Evolutionary conservation across 2,797 vertebrate species (phyloP).

Genomic region (Myotis vivesi): DNA sequence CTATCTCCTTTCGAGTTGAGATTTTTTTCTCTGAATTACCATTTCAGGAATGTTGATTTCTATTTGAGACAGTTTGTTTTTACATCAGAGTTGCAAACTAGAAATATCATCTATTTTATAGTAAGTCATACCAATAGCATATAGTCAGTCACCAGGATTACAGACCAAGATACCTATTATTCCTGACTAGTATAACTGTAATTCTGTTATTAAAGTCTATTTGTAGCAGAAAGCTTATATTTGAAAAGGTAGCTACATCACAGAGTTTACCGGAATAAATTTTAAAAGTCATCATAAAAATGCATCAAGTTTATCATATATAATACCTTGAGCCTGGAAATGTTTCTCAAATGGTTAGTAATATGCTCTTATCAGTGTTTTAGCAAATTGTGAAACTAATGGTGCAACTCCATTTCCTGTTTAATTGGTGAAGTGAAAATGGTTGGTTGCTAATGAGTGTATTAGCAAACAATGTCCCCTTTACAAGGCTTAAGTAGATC

Average conservation of each 20-base stretch:
- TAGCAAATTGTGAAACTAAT: slow-evolving; percentile 81
- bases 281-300: slow-evolving; percentile 45
- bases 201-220: slow-evolving; percentile 81
- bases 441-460: slow-evolving; percentile 85
- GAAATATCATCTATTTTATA: slow-evolving; percentile 66
- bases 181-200: slow-evolving; percentile 84
- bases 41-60: slow-evolving; percentile 80
- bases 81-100: slow-evolving; percentile 69
- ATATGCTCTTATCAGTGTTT: slow-evolving; percentile 75
- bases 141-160: slow-evolving; percentile 63
- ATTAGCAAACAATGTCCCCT: slow-evolving; percentile 86
- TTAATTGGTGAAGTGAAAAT: slow-evolving; percentile 87
- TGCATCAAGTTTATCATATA: slow-evolving; percentile 43
- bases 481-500: slow-evolving; percentile 85
- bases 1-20: slow-evolving; percentile 62
- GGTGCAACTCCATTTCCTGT: slow-evolving; percentile 80
- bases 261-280: slow-evolving; percentile 50
- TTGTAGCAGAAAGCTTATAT: slow-evolving; percentile 66
- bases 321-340: slow-evolving; percentile 62
- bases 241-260: slow-evolving; percentile 65
- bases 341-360: slow-evolving; percentile 68
- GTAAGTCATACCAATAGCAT: slow-evolving; percentile 71
- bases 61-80: slow-evolving; percentile 77
- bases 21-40: slow-evolving; percentile 79
- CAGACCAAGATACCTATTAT: slow-evolving; percentile 80